Conservation (phyloP, 2,888 invertebrate genomes). For the Cosmorhoe ocellata region DNA sequence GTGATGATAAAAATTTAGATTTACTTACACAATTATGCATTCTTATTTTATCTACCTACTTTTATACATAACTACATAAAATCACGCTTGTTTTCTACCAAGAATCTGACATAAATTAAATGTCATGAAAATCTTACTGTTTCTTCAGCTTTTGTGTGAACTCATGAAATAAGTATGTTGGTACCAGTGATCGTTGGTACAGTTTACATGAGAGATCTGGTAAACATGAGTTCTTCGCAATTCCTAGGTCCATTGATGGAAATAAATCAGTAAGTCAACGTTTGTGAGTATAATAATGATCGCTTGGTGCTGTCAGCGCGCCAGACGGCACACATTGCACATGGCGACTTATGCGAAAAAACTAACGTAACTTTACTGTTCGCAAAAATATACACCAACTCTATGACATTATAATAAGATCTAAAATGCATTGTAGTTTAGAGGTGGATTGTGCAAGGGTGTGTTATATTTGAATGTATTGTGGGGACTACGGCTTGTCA, state of each 20-base stretch:
- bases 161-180: too few relatives aligned
- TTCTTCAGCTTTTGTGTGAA: too few relatives aligned
- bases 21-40: slow-evolving; percentile 6
- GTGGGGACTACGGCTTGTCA: slow-evolving; percentile 75
- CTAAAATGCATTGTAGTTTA: slow-evolving; percentile 26
- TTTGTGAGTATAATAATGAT: slow-evolving; percentile 62
- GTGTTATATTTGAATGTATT: slow-evolving; percentile 56
- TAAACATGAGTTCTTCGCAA: too few relatives aligned
- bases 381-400: slow-evolving; percentile 13
- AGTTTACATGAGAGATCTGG: too few relatives aligned
- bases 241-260: slow-evolving; percentile 36
- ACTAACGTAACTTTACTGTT: slow-evolving; percentile 33
- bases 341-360: slow-evolving; percentile 62
- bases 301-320: slow-evolving; percentile 69
- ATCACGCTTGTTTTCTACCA: too few relatives aligned
- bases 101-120: too few relatives aligned
- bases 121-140: too few relatives aligned
- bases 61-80: too few relatives aligned
- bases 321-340: slow-evolving; percentile 69
- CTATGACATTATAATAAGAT: slow-evolving; percentile 35
- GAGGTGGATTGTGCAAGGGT: slow-evolving; percentile 27
- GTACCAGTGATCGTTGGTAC: too few relatives aligned
- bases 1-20: slow-evolving; percentile 24
- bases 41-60: background rate
- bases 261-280: slow-evolving; percentile 67